A percentile compares a stretch with the other conserved stretches of the same genome.
These are phyloP conservation scores for Crax fasciolata DNA, from an alignment of 2,797 vertebrate species.

Conservation along the genomic window DNA sequence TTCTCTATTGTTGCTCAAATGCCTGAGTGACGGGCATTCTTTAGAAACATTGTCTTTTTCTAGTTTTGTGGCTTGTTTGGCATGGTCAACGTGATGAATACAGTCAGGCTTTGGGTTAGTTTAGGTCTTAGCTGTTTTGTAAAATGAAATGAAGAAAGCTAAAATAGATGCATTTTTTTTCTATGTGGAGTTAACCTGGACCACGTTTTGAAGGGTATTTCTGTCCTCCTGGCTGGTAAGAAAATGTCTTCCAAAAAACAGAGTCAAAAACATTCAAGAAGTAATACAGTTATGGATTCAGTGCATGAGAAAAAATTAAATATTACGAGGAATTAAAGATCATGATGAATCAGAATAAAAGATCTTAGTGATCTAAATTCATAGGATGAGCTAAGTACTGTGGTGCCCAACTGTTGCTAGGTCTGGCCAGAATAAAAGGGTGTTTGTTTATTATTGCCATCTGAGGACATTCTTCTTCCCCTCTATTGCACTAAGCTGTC, in stretches of 20 bases:
- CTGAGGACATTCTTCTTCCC: conserved; percentile 57
- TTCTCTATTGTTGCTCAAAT: background rate
- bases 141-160: background rate
- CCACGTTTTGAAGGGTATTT: background rate
- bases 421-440: conserved; percentile 63
- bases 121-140: background rate
- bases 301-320: background rate
- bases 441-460: conserved; percentile 57
- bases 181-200: background rate
- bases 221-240: background rate
- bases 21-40: background rate
- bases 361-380: conserved; percentile 38
- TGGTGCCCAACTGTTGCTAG: background rate
- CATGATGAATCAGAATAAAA: conserved; percentile 27
- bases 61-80: background rate
- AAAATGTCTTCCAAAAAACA: background rate
- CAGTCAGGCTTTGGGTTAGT: background rate
- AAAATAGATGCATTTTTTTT: background rate
- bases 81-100: background rate
- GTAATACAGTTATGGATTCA: background rate
- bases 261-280: background rate
- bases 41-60: background rate
- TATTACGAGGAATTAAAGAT: conserved; percentile 18
- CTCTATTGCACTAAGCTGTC: conserved; percentile 30
- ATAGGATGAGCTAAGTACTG: conserved; percentile 36